phyloP scores from a whole-genome alignment of 2,888 invertebrate species.

The Yponomeuta malinellus region DNA sequence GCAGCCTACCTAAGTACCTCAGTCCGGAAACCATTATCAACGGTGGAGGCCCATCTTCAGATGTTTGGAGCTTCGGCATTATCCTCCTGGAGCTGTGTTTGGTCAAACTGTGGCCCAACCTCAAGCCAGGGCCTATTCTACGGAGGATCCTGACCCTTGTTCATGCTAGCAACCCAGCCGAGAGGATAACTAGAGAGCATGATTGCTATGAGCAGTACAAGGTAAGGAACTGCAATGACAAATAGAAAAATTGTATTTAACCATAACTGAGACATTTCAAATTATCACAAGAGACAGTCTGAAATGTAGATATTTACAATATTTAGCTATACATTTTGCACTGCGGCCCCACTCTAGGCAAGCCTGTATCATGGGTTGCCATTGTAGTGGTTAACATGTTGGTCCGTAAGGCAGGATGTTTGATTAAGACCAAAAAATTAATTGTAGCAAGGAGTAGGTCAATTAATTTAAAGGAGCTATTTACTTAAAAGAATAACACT shows the following conservation, averaged over 20 bases:
- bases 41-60: slow-evolving; percentile 85
- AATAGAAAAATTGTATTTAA: background rate
- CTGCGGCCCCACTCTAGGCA: too few relatives aligned
- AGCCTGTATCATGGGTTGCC: too few relatives aligned
- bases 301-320: too few relatives aligned
- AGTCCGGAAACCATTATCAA: slow-evolving; percentile 88
- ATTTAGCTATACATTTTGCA: too few relatives aligned
- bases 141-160: slow-evolving; percentile 84
- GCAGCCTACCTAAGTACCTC: slow-evolving; percentile 84
- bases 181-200: slow-evolving; percentile 87
- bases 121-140: slow-evolving; percentile 84
- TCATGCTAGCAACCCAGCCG: slow-evolving; percentile 69
- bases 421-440: too few relatives aligned
- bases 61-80: slow-evolving; percentile 97
- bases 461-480: too few relatives aligned
- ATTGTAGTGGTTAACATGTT: too few relatives aligned
- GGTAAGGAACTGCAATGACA: slow-evolving; percentile 45
- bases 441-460: too few relatives aligned
- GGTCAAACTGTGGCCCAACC: slow-evolving; percentile 81
- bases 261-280: too few relatives aligned
- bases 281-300: too few relatives aligned
- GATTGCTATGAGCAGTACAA: slow-evolving; percentile 80
- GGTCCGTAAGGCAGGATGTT: too few relatives aligned
- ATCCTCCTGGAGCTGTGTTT: slow-evolving; percentile 88
- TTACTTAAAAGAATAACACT: too few relatives aligned